A percentile compares a stretch with the other conserved stretches of the same genome.
Conservation (phyloP, 1,140 invertebrate species). For the Nephotettix cincticeps region DNA sequence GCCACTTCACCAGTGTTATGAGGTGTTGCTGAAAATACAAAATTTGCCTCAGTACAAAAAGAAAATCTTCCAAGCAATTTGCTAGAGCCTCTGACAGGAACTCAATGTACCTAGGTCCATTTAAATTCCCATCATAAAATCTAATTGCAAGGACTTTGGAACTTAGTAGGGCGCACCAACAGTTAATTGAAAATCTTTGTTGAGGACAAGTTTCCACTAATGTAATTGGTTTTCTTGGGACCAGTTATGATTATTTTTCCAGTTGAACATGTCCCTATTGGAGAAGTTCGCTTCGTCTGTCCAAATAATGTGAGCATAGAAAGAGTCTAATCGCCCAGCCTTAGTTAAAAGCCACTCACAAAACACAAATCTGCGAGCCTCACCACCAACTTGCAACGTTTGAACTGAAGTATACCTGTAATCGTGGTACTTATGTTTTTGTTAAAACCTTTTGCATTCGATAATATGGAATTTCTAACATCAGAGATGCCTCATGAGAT, state of each 20-base stretch:
- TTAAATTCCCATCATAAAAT: constrained; percentile 13
- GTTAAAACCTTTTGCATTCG: not conserved
- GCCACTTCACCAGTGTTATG: not conserved
- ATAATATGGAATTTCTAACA: not conserved
- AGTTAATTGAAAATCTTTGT: not conserved
- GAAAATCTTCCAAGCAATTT: not conserved
- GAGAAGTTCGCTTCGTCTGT: constrained; percentile 11
- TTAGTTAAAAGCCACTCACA: not conserved
- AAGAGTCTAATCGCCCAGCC: not conserved
- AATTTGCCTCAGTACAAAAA: not conserved
- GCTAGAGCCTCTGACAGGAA: not conserved
- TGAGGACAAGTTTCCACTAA: not conserved
- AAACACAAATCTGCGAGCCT: not conserved
- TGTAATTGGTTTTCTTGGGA: not conserved
- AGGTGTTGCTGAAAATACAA: not conserved
- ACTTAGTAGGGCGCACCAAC: not conserved
- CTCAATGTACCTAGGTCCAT: not conserved
- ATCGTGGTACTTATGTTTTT: constrained; percentile 16
- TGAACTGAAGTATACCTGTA: constrained; percentile 7
- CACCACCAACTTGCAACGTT: constrained; percentile 3
- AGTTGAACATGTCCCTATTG: constrained; percentile 4
- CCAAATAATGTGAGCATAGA: not conserved
- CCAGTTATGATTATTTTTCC: constrained; percentile 2
- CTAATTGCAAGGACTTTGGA: not conserved
- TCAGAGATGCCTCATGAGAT: not conserved